A percentile compares a stretch with the other conserved stretches of the same genome.
phyloP scores from a whole-genome alignment of 2,113 vertebrate genomes.

The Xenotilapia flavipinnis region DNA sequence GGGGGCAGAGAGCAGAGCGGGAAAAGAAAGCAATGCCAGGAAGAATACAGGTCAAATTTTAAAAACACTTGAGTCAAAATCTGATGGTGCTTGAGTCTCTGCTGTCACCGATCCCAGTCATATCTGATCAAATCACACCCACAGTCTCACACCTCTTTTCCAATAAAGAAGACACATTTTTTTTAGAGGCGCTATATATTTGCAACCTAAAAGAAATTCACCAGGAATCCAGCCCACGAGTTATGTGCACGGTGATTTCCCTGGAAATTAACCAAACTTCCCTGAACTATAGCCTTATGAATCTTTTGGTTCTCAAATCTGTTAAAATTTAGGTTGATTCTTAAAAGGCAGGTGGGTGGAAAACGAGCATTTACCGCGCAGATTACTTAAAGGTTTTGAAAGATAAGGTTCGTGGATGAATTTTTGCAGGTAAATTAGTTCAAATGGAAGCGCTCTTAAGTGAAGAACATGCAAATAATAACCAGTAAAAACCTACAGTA shows the following conservation, averaged over 20 bases:
- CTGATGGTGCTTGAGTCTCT: not conserved
- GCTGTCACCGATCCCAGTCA: not conserved
- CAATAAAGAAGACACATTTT: not conserved
- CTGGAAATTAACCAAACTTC: rapidly evolving
- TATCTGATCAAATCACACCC: not conserved
- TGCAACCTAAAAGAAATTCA: not conserved
- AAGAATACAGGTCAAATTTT: not conserved
- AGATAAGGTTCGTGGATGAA: rapidly evolving
- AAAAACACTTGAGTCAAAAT: not conserved
- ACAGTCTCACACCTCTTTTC: not conserved
- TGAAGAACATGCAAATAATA: rapidly evolving
- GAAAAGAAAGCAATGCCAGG: not conserved
- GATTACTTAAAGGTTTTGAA: not conserved
- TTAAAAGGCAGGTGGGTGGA: rapidly evolving
- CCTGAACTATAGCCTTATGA: not conserved
- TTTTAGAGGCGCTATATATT: not conserved
- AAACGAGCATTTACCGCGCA: rapidly evolving
- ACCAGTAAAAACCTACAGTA: not conserved
- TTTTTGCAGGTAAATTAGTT: not conserved
- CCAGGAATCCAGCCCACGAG: not conserved
- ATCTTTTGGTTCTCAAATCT: not conserved
- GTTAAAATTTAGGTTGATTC: not conserved
- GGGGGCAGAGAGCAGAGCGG: not conserved
- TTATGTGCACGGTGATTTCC: not conserved
- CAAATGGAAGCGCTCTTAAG: not conserved